Evolutionary conservation across 2,888 invertebrate genomes (phyloP).

Genomic region (Lypha dubia): DNA sequence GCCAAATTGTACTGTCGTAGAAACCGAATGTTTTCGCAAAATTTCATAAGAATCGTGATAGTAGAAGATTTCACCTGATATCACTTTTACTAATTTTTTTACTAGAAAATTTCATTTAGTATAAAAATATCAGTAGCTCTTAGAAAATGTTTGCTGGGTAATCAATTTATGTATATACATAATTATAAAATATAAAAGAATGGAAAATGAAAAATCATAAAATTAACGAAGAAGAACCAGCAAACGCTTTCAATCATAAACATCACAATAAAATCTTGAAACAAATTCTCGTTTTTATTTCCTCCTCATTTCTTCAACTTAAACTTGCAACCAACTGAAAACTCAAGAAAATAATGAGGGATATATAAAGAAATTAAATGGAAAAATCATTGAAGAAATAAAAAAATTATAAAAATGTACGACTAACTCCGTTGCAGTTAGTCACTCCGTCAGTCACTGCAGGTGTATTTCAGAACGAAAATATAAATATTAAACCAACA

Average conservation of each 20-base stretch:
- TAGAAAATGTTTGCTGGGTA: neutral
- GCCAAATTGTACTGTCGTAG: too few species aligned
- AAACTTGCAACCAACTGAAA: conserved; percentile 43
- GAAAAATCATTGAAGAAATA: conserved; percentile 25
- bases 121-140: neutral
- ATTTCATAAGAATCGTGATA: too few species aligned
- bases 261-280: conserved; percentile 68
- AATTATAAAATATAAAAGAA: conserved; percentile 5
- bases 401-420: conserved; percentile 39
- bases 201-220: conserved; percentile 57
- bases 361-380: conserved; percentile 30
- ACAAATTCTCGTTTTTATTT: conserved; percentile 56
- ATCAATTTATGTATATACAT: neutral
- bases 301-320: conserved; percentile 39
- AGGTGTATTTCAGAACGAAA: conserved; percentile 55
- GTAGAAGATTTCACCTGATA: too few species aligned
- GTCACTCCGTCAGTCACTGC: conserved; percentile 47
- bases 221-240: conserved; percentile 51
- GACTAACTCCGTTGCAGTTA: conserved; percentile 42
- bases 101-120: too few species aligned
- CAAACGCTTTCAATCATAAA: conserved; percentile 69
- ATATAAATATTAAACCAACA: conserved; percentile 34
- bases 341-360: conserved; percentile 6
- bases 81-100: too few species aligned
- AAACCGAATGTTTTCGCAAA: too few species aligned